A percentile compares a stretch with the other conserved stretches of the same genome.
Evolutionary conservation across 2,113 vertebrate species (phyloP).

Genomic region (Actenoides hombroni): DNA sequence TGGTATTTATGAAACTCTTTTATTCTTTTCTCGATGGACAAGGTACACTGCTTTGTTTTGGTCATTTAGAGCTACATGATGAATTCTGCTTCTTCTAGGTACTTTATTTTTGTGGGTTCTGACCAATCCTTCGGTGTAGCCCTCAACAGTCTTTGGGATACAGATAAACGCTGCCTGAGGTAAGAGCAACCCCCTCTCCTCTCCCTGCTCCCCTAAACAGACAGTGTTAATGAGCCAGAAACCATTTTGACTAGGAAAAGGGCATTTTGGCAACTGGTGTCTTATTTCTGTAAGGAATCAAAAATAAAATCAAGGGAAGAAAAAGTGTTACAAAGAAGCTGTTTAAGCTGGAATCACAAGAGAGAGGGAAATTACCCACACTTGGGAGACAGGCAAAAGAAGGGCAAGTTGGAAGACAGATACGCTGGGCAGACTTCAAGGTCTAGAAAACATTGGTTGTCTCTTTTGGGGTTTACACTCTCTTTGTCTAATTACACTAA

Average conservation of each 20-base stretch:
- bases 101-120: not conserved
- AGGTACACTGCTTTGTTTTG: not conserved
- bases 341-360: slow-evolving; percentile 7
- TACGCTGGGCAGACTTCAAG: not conserved
- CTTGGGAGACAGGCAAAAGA: not conserved
- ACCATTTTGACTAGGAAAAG: not conserved
- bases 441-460: slow-evolving; percentile 50
- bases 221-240: not conserved
- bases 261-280: not conserved
- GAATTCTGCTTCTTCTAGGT: not conserved
- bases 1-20: not conserved
- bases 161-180: not conserved
- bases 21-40: not conserved
- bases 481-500: slow-evolving; percentile 57
- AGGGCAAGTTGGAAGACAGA: not conserved
- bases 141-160: not conserved
- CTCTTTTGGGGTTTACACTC: slow-evolving; percentile 38
- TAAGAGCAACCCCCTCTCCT: not conserved
- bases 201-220: not conserved
- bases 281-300: slow-evolving; percentile 20
- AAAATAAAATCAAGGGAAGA: not conserved
- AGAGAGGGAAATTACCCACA: not conserved
- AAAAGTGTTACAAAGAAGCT: not conserved
- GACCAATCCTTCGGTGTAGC: not conserved
- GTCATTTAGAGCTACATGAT: not conserved